phyloP scores from a whole-genome alignment of 2,888 invertebrate species.

The Caenorhabditis doughertyi region DNA sequence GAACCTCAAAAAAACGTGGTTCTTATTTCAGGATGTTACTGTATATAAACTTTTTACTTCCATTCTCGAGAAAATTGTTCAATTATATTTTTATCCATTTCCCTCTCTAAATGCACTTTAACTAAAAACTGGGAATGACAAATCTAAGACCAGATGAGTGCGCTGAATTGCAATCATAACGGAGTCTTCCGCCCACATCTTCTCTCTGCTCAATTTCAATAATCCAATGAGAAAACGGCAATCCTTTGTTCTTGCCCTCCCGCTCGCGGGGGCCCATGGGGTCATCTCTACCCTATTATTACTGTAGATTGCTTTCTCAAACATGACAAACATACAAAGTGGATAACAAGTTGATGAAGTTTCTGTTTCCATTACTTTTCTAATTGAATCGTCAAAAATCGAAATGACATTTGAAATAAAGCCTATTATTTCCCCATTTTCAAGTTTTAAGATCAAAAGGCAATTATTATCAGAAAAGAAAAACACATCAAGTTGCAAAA shows the following conservation, averaged over 20 bases:
- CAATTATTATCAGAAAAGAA: background rate
- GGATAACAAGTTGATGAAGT: constrained; percentile 31
- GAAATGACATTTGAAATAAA: background rate
- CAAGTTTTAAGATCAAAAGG: background rate
- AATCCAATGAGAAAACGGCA: constrained; percentile 61
- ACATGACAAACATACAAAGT: constrained; percentile 30
- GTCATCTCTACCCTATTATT: constrained; percentile 56
- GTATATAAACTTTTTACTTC: too few species aligned
- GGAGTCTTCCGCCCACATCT: constrained; percentile 15
- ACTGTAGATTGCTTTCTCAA: constrained; percentile 60
- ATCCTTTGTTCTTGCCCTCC: constrained; percentile 61
- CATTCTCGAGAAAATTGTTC: too few species aligned
- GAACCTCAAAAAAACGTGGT: too few species aligned
- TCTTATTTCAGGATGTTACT: too few species aligned
- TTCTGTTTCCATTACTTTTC: background rate
- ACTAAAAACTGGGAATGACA: too few species aligned
- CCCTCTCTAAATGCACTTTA: too few species aligned
- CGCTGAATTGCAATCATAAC: constrained; percentile 59
- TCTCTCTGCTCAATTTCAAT: constrained; percentile 61
- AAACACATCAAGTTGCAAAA: background rate
- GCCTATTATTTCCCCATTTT: too few species aligned
- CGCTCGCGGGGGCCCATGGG: constrained; percentile 25
- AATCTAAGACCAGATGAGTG: constrained; percentile 21
- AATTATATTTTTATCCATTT: background rate
- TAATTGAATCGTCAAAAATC: constrained; percentile 14